phyloP scores from a whole-genome alignment of 2,113 vertebrate genomes.

The Sigmodon hispidus region DNA sequence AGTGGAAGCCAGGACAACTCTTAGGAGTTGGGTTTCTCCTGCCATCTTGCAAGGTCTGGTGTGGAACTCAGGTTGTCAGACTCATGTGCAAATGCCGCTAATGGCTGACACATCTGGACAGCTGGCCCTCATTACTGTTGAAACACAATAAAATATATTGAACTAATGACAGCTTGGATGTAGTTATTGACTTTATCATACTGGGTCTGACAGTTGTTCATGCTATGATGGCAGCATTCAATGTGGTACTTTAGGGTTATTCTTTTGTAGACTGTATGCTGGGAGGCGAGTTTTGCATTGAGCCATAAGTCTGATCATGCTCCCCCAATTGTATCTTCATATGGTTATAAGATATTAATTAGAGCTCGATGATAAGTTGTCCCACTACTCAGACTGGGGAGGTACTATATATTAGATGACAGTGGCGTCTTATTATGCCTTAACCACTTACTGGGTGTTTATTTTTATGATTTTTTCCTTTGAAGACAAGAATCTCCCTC shows the following conservation, averaged over 20 bases:
- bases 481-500: background rate
- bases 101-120: too few relatives aligned
- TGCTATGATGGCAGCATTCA: background rate
- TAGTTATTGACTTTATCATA: background rate
- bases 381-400: background rate
- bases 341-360: background rate
- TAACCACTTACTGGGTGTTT: background rate
- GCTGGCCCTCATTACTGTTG: background rate
- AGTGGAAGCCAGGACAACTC: background rate
- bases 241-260: background rate
- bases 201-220: background rate
- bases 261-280: background rate
- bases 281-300: background rate
- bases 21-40: background rate
- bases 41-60: background rate
- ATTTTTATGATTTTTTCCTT: background rate
- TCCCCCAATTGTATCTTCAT: background rate
- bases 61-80: background rate
- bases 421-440: background rate
- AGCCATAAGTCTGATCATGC: background rate
- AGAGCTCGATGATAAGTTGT: background rate
- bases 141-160: background rate
- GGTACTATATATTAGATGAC: background rate
- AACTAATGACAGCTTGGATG: background rate
- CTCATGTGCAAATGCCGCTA: background rate